phyloP scores from a whole-genome alignment of 2,888 invertebrate species.

The Autographa gamma region DNA sequence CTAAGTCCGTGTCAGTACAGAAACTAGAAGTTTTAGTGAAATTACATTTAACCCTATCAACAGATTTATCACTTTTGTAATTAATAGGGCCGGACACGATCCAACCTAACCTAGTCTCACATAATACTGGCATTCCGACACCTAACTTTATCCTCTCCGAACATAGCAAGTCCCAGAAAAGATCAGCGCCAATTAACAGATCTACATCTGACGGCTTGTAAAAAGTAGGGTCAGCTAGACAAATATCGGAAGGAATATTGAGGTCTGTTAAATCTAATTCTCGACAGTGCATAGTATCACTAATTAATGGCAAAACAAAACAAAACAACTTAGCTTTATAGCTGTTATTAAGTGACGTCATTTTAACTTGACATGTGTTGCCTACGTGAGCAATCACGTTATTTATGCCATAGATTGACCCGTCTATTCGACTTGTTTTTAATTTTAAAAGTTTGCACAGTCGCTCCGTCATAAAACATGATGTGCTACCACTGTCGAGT shows the following conservation, averaged over 20 bases:
- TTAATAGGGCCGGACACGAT: conserved; percentile 34
- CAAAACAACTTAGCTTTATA: conserved; percentile 29
- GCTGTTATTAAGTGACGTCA: conserved; percentile 32
- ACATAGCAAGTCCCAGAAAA: conserved; percentile 12
- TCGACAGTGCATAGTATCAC: conserved; percentile 29
- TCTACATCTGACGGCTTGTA: neutral
- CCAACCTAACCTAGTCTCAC: conserved; percentile 31
- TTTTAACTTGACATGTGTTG: conserved; percentile 31
- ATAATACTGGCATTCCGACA: neutral
- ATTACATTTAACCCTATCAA: conserved; percentile 25
- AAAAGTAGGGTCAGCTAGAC: conserved; percentile 14
- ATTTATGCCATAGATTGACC: conserved; percentile 43
- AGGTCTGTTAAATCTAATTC: conserved; percentile 28
- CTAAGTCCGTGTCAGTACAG: neutral
- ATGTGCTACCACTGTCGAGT: conserved; percentile 18
- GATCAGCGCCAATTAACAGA: neutral
- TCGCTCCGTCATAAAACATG: conserved; percentile 33
- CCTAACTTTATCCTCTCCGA: neutral
- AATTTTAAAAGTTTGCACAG: conserved; percentile 31
- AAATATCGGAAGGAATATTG: conserved; percentile 45
- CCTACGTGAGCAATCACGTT: conserved; percentile 28
- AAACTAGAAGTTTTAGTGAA: conserved; percentile 6
- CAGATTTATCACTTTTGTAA: neutral
- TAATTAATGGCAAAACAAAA: conserved; percentile 51
- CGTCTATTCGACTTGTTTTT: conserved; percentile 13